These are phyloP conservation scores for Pseudomyrmex pallidus DNA, from an alignment of 1,140 invertebrate genomes.

Conservation along the genomic window DNA sequence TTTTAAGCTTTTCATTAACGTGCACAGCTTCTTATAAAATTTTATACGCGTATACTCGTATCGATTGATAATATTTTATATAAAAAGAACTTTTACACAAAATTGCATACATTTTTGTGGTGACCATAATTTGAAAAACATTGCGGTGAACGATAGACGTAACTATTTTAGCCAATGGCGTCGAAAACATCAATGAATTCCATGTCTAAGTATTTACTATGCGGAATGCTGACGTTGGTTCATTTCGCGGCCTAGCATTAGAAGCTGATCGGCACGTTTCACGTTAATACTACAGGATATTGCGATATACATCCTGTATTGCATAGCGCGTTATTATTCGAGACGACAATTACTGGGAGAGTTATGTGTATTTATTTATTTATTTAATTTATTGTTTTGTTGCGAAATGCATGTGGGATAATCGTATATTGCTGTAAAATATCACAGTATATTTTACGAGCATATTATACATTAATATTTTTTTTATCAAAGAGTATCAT, in stretches of 20 bases:
- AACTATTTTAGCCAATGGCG: background rate
- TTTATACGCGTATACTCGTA: background rate
- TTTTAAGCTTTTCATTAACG: background rate
- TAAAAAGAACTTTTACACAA: background rate
- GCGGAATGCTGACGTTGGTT: conserved; percentile 20
- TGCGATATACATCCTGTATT: conserved; percentile 41
- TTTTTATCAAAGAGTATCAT: background rate
- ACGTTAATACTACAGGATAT: conserved; percentile 52
- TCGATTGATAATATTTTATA: background rate
- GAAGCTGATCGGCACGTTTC: conserved; percentile 52
- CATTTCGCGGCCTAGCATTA: conserved; percentile 48
- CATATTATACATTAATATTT: background rate
- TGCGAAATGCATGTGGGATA: no score
- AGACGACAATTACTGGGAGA: background rate
- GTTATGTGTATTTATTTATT: conserved; percentile 12
- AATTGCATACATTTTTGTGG: background rate
- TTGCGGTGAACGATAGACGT: background rate
- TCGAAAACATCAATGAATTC: conserved; percentile 29
- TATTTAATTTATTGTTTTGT: conserved; percentile 9
- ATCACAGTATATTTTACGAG: background rate
- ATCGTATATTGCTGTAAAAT: no score
- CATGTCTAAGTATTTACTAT: conserved; percentile 9
- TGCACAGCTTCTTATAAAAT: background rate
- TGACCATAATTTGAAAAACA: background rate
- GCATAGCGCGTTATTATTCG: conserved; percentile 19